Evolutionary conservation across 2,797 vertebrate species (phyloP), one percentile per base, ranked within the genome.

Genomic region (Champsocephalus gunnari): DNA sequence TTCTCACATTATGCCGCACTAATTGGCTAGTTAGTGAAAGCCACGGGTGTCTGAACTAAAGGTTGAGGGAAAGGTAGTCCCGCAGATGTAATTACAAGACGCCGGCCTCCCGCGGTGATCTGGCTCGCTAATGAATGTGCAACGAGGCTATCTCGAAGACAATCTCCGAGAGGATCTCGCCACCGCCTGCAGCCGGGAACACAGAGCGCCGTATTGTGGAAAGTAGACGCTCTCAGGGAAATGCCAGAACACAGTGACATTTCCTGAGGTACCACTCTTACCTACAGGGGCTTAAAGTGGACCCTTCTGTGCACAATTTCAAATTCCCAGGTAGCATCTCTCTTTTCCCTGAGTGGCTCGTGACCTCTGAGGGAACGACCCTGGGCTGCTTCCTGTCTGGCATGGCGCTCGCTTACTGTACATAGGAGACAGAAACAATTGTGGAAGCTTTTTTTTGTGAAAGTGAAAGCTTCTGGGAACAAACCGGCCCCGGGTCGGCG

Each of bases 401-500:
- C 77, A 65, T 0, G 21, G 21, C 24, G 45, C 32, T 4, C 58
- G 17, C 58, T 47, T 34, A 32, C 66, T 70, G 63, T 61, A 56
- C 74, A 56, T 13, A 32, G 54, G 49, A 71, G 44, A 68, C 14
- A 55, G 67, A 72, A 83, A 83, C 78, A 77, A 87, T 78, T 56
- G 74, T 68, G 41, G 68, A 76, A 71, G 19, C 43, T 49, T 79
- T 51, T 69, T 21, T 55, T 9, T 45, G 70, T 71, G 79, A 88
- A 84, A 84, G 77, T 19, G 67, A 82, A 78, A 66, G 83, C 24
- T 53, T 84, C 86, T 84, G 86, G 85, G 86, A 91, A 88, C 81
- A 44, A 70, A 19, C 65, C 24, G 78, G 61, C 79, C 85, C 56
- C 12, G 65, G 88, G 88, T 89, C 87, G 81, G 72, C 6, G 16